Percentiles rank a stretch among this genome's conserved stretches.
These are phyloP conservation scores for Caradrina kadenii DNA, from an alignment of 2,888 invertebrate genomes.

Conservation along the genomic window DNA sequence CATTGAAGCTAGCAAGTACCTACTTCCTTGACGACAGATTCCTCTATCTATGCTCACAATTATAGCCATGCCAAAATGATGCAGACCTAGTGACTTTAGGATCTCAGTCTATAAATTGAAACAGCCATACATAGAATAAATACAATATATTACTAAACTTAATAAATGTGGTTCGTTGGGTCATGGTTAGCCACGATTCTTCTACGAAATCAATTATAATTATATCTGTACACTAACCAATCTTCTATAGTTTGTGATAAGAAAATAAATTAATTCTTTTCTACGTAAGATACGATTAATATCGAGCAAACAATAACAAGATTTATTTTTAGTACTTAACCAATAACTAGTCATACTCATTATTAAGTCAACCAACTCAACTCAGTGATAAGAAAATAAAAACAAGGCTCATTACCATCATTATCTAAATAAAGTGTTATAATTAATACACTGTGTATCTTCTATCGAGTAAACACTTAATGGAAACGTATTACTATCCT, in stretches of 20 bases:
- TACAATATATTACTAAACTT: no score
- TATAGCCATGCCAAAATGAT: no score
- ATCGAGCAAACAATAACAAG: neutral
- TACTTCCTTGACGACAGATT: no score
- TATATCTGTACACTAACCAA: no score
- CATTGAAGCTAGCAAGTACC: no score
- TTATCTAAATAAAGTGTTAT: neutral
- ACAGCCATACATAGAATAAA: no score
- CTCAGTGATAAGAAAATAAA: constrained; percentile 1
- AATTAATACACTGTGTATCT: neutral
- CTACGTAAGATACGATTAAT: neutral
- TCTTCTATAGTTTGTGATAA: no score
- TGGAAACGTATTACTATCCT: neutral
- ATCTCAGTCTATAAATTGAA: no score
- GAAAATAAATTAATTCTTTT: no score
- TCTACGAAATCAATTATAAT: no score
- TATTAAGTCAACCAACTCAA: constrained; percentile 21
- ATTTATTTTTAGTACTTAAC: neutral
- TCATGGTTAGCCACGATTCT: neutral
- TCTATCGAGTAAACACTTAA: neutral
- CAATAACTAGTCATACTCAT: neutral
- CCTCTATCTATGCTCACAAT: no score
- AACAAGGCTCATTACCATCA: neutral
- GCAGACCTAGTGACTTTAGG: no score
- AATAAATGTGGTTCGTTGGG: neutral